phyloP scores from a whole-genome alignment of 2,113 vertebrate species.

The Gallinago undulata region DNA sequence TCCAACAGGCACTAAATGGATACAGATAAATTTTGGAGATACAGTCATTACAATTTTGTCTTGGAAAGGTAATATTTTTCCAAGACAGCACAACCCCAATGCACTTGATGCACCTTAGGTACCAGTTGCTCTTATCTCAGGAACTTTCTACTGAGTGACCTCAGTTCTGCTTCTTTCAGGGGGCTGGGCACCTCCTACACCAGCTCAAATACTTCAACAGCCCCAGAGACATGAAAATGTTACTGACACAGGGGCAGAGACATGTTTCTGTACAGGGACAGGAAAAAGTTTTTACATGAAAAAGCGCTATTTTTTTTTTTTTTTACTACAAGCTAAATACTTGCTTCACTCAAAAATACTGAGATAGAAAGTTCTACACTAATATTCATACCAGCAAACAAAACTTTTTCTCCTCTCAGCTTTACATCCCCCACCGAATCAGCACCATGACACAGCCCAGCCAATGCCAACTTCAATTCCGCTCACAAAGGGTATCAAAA shows the following conservation, averaged over 20 bases:
- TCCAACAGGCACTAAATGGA: background rate
- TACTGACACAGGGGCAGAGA: fast-evolving
- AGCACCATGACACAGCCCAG: background rate
- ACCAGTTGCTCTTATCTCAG: background rate
- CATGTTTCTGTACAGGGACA: fast-evolving
- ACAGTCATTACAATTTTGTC: background rate
- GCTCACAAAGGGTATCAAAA: background rate
- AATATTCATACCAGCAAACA: background rate
- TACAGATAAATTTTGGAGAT: background rate
- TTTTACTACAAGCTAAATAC: background rate
- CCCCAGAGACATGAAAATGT: fast-evolving
- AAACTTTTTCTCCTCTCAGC: background rate
- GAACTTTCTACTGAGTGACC: background rate
- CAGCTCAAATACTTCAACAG: background rate
- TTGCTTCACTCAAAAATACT: background rate
- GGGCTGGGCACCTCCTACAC: background rate
- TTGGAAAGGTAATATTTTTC: background rate
- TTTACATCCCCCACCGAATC: background rate
- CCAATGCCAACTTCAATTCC: background rate
- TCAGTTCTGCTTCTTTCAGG: background rate
- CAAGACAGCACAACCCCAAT: too few species aligned
- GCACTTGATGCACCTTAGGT: background rate
- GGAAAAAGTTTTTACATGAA: background rate
- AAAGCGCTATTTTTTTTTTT: background rate
- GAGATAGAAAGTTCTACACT: background rate